phyloP scores from a whole-genome alignment of 2,797 vertebrate species.

The Lemur catta region DNA sequence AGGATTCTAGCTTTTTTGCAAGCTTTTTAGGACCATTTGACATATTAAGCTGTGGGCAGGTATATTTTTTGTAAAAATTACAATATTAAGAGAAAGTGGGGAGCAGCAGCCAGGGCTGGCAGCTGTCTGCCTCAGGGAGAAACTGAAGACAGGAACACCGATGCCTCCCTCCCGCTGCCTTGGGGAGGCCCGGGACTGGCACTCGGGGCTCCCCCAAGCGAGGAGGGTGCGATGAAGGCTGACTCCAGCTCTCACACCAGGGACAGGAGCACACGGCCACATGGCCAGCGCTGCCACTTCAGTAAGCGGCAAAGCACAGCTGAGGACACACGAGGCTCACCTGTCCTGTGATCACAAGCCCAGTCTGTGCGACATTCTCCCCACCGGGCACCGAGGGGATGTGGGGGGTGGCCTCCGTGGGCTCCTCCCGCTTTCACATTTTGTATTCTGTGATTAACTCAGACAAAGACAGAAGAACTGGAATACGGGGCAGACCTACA shows the following conservation, averaged over 20 bases:
- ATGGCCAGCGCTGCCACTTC: not conserved
- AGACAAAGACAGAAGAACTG: not conserved
- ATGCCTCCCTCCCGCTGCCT: accelerated
- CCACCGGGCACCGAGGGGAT: not conserved
- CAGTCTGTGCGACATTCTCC: not conserved
- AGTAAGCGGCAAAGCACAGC: not conserved
- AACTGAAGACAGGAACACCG: accelerated
- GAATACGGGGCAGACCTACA: constrained; percentile 22
- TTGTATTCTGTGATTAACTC: not conserved
- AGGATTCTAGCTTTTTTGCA: not conserved
- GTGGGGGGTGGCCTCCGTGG: not conserved
- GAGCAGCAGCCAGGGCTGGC: not conserved
- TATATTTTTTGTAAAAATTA: not conserved
- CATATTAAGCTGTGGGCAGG: not conserved
- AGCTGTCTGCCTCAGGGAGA: not conserved
- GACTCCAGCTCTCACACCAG: not conserved
- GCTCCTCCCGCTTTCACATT: not conserved
- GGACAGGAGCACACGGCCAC: not conserved
- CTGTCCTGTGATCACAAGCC: not conserved
- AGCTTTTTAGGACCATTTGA: not conserved
- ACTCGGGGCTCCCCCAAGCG: not conserved
- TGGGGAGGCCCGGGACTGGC: not conserved
- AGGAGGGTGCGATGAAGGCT: not conserved
- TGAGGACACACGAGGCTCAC: accelerated
- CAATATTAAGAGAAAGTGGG: not conserved